phyloP scores from a whole-genome alignment of 2,113 vertebrate species.

The Sinocyclocheilus rhinocerous region DNA sequence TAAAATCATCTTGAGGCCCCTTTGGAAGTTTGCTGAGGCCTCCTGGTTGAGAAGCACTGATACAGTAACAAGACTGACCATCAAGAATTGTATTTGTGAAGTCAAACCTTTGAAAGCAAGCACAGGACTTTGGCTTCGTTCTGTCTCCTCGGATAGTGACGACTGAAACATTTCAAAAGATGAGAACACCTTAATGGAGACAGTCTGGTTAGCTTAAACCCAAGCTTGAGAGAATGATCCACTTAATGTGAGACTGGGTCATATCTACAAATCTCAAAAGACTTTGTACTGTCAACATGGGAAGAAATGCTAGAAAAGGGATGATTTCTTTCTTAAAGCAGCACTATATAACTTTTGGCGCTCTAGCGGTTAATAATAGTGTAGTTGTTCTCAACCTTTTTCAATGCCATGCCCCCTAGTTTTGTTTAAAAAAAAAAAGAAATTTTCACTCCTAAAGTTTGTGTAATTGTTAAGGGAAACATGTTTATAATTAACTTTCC shows the following conservation, averaged over 20 bases:
- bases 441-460: not conserved
- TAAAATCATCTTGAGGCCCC: not conserved
- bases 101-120: constrained; percentile 18
- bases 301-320: constrained; percentile 6
- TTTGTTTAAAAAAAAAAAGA: not conserved
- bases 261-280: constrained; percentile 37
- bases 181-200: not conserved
- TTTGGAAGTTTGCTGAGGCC: not conserved
- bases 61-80: not conserved
- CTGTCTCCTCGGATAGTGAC: constrained; percentile 29
- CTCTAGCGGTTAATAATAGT: not conserved
- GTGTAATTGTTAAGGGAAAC: not conserved
- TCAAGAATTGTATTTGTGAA: not conserved
- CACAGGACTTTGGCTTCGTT: constrained; percentile 48
- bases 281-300: constrained; percentile 18
- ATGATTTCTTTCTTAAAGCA: constrained; percentile 2
- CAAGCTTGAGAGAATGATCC: not conserved
- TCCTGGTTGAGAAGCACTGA: not conserved
- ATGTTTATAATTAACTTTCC: not conserved
- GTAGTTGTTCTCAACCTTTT: not conserved
- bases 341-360: too few relatives aligned
- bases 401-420: not conserved
- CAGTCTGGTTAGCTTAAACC: constrained; percentile 13
- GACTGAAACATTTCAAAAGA: too few relatives aligned
- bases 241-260: not conserved